phyloP scores from a whole-genome alignment of 2,113 vertebrate genomes.

The Steatornis caripensis region DNA sequence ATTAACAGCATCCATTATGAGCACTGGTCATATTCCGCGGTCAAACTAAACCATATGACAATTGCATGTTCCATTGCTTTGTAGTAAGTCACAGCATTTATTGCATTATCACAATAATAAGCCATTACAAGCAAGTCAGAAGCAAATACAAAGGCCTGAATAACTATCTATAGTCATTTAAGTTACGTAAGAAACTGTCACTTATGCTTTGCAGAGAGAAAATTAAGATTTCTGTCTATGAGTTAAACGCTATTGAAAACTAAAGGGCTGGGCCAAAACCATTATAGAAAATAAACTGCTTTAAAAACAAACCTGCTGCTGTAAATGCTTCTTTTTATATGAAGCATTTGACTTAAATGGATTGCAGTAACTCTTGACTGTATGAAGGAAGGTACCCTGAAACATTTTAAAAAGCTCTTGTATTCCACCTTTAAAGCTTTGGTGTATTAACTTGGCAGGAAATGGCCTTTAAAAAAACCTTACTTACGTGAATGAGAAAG shows the following conservation, averaged over 20 bases:
- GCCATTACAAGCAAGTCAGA: not conserved
- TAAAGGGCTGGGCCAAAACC: not conserved
- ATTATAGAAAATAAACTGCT: conserved; percentile 29
- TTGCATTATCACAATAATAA: conserved; percentile 25
- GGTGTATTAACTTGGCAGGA: conserved; percentile 42
- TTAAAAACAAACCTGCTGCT: conserved; percentile 12
- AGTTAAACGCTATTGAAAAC: conserved; percentile 27
- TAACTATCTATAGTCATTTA: not conserved
- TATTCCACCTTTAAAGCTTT: conserved; percentile 31
- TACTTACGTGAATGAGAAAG: conserved; percentile 3
- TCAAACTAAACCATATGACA: not conserved
- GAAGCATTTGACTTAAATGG: conserved; percentile 42
- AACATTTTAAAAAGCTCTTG: conserved; percentile 22
- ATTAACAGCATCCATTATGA: not conserved
- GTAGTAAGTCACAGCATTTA: conserved; percentile 17
- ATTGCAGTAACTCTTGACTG: conserved; percentile 8
- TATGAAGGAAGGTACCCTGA: conserved; percentile 3
- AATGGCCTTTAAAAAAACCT: conserved; percentile 23
- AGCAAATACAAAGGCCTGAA: not conserved
- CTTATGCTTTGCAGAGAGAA: not conserved
- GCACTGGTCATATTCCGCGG: not conserved
- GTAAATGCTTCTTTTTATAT: conserved; percentile 30
- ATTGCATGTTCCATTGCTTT: not conserved
- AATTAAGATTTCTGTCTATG: not conserved
- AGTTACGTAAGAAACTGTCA: not conserved